These are phyloP conservation scores for Panthera tigris DNA, from an alignment of 2,113 vertebrate species.

Conservation along the genomic window DNA sequence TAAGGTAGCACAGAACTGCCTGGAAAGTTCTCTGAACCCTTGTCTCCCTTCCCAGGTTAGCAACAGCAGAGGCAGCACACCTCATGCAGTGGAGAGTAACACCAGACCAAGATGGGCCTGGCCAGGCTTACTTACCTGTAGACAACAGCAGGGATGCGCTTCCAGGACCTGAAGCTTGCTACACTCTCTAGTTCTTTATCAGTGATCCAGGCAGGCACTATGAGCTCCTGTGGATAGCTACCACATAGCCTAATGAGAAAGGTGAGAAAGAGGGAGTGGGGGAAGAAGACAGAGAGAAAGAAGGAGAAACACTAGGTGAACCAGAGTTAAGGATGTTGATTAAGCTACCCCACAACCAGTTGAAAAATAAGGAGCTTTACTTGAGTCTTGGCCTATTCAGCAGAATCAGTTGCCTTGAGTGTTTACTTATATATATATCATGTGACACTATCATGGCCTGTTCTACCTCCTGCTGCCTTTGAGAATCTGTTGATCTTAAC, in stretches of 20 bases:
- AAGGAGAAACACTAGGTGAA: not conserved
- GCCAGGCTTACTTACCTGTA: slow-evolving; percentile 89
- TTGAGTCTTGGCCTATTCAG: not conserved
- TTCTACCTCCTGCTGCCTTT: slow-evolving; percentile 4
- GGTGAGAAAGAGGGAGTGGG: not conserved
- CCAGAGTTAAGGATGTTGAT: not conserved
- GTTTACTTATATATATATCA: not conserved
- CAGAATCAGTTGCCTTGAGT: not conserved
- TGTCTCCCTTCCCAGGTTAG: not conserved
- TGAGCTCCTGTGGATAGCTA: slow-evolving; percentile 97
- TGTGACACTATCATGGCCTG: not conserved
- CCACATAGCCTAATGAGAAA: slow-evolving; percentile 90
- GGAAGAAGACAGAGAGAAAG: not conserved
- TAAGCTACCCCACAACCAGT: not conserved
- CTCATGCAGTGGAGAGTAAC: not conserved
- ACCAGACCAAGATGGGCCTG: not conserved
- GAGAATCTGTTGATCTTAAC: not conserved
- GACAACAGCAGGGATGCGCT: slow-evolving; percentile 97
- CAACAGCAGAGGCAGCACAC: not conserved
- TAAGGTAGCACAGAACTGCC: not conserved
- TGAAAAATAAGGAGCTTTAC: not conserved
- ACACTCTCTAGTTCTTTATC: slow-evolving; percentile 98
- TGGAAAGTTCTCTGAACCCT: not conserved
- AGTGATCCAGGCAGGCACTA: slow-evolving; percentile 97
- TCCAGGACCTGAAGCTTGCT: slow-evolving; percentile 97